These are phyloP conservation scores for Vireo griseus DNA, from an alignment of 2,797 vertebrate genomes.

Conservation along the genomic window DNA sequence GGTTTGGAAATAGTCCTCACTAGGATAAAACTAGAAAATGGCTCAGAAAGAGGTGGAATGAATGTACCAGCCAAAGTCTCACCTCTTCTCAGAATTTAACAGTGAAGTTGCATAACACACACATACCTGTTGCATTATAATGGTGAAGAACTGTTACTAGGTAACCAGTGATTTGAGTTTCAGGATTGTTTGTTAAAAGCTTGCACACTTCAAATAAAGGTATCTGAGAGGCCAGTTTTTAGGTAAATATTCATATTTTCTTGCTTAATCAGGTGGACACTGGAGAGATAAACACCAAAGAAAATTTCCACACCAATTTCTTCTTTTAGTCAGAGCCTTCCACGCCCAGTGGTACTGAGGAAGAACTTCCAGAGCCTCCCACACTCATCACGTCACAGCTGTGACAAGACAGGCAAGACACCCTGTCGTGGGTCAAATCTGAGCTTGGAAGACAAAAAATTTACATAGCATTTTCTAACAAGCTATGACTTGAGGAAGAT, in stretches of 20 bases:
- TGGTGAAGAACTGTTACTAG: constrained; percentile 28
- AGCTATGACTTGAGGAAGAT: neutral
- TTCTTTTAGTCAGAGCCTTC: neutral
- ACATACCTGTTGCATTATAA: constrained; percentile 35
- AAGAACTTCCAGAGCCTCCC: neutral
- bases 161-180: neutral
- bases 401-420: neutral
- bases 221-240: neutral
- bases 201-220: neutral
- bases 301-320: neutral
- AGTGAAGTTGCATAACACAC: constrained; percentile 12
- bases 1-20: constrained; percentile 8
- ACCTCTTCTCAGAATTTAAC: constrained; percentile 49
- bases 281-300: neutral
- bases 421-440: neutral
- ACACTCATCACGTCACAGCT: neutral
- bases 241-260: neutral
- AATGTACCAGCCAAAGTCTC: constrained; percentile 36
- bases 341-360: neutral
- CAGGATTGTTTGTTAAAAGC: constrained; percentile 24
- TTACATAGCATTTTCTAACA: neutral
- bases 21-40: constrained; percentile 42
- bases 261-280: neutral
- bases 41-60: constrained; percentile 22
- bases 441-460: neutral